These are phyloP conservation scores for Thalassoma bifasciatum DNA, from an alignment of 2,113 vertebrate genomes.

Conservation along the genomic window DNA sequence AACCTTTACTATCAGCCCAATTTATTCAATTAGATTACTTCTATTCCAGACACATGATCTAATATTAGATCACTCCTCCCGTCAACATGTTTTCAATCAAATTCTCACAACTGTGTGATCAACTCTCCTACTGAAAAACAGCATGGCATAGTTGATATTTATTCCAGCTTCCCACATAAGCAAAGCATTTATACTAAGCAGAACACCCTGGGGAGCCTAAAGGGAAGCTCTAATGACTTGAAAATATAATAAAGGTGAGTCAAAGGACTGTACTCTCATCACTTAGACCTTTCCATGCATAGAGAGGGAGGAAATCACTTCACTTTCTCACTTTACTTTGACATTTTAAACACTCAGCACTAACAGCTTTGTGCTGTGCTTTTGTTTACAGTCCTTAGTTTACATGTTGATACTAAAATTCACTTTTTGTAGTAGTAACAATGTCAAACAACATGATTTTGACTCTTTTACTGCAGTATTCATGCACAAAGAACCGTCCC, in stretches of 20 bases:
- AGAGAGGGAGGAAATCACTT: background rate
- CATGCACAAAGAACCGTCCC: no score
- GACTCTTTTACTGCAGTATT: no score
- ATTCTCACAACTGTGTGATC: background rate
- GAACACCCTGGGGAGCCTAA: slow-evolving; percentile 1
- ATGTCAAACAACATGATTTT: no score
- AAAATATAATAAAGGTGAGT: slow-evolving; percentile 38
- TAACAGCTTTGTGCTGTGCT: background rate
- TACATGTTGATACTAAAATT: no score
- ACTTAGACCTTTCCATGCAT: slow-evolving; percentile 25
- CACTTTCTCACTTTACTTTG: background rate
- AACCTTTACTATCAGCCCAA: slow-evolving; percentile 51
- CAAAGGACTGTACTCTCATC: slow-evolving; percentile 25
- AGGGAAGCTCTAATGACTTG: slow-evolving; percentile 39
- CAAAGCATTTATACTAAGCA: slow-evolving; percentile 8
- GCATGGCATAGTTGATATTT: background rate
- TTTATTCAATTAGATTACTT: slow-evolving; percentile 74
- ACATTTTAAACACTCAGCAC: slow-evolving; percentile 19
- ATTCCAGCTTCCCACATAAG: slow-evolving; percentile 12
- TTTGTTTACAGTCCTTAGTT: no score
- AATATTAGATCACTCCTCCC: slow-evolving; percentile 46
- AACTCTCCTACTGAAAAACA: background rate
- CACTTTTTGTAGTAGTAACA: no score
- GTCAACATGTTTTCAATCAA: slow-evolving; percentile 23
- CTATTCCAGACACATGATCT: slow-evolving; percentile 60